These are phyloP conservation scores for Syritta pipiens DNA, from an alignment of 2,888 invertebrate genomes.

Conservation along the genomic window DNA sequence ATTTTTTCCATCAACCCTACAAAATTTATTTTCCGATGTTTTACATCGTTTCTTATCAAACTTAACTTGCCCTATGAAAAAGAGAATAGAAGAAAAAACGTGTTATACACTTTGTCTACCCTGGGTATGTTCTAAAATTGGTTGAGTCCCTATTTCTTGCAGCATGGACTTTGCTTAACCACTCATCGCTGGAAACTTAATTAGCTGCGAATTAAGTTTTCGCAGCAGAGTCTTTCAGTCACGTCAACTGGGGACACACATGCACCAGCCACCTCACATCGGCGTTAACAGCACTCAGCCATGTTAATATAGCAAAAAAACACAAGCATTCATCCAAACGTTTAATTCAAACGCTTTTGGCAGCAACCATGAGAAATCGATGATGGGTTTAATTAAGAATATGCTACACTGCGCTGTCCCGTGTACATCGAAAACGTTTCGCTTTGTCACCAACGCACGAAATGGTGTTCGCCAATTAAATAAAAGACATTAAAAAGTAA, in stretches of 20 bases:
- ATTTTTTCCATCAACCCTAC: too few species aligned
- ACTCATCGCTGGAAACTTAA: constrained; percentile 50
- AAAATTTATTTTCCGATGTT: too few species aligned
- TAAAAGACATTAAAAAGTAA: constrained; percentile 29
- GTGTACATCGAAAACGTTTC: constrained; percentile 22
- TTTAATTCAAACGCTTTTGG: constrained; percentile 57
- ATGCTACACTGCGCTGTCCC: constrained; percentile 31
- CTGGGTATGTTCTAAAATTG: constrained; percentile 30
- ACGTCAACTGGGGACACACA: constrained; percentile 33
- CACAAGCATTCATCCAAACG: constrained; percentile 46
- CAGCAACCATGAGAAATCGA: constrained; percentile 40
- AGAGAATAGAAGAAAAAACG: not conserved
- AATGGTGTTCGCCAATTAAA: constrained; percentile 39
- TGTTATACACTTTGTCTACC: constrained; percentile 43
- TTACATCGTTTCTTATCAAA: not conserved
- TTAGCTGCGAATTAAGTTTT: constrained; percentile 66
- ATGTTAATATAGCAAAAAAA: constrained; percentile 21
- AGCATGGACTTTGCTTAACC: constrained; percentile 34
- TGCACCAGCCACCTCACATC: constrained; percentile 18
- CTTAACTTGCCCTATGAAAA: not conserved
- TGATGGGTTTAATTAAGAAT: constrained; percentile 56
- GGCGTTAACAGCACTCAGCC: constrained; percentile 31
- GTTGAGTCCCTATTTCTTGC: constrained; percentile 21
- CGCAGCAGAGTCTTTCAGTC: constrained; percentile 35
- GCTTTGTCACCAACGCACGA: constrained; percentile 47